A percentile compares a stretch with the other conserved stretches of the same genome.
Conservation (phyloP, 2,888 invertebrate genomes). For the Epirrita christyi region DNA sequence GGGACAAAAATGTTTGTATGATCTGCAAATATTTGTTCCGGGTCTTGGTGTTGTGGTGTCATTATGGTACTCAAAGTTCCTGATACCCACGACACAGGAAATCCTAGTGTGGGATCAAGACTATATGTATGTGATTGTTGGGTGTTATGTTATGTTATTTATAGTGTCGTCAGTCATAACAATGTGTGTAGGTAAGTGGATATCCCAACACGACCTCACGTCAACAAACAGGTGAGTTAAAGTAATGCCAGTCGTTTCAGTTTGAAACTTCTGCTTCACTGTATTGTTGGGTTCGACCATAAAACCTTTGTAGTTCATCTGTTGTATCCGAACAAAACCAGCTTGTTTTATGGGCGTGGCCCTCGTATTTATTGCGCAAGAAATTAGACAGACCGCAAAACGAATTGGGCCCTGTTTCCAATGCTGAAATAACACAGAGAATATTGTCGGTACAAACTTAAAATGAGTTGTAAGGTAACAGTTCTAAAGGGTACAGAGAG, state of each 20-base stretch:
- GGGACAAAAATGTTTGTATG: too few relatives aligned
- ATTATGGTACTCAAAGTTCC: too few relatives aligned
- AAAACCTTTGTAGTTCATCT: conserved; percentile 4
- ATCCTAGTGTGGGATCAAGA: too few relatives aligned
- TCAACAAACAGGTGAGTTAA: too few relatives aligned
- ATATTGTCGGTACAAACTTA: background rate
- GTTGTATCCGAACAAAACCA: conserved; percentile 10
- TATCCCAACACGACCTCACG: too few relatives aligned
- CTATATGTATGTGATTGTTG: too few relatives aligned
- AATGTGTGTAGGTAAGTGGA: background rate
- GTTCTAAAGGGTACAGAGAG: too few relatives aligned
- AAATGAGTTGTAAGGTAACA: too few relatives aligned
- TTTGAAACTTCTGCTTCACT: background rate
- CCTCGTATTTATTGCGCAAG: conserved; percentile 34
- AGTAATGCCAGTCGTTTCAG: background rate
- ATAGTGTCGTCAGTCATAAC: background rate
- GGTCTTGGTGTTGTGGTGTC: too few relatives aligned
- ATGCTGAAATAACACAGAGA: background rate
- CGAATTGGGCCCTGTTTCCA: conserved; percentile 6
- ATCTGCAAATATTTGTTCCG: too few relatives aligned
- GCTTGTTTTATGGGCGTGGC: conserved; percentile 30
- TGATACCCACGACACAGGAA: too few relatives aligned
- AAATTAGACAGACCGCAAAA: conserved; percentile 31
- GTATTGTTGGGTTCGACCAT: conserved; percentile 3
- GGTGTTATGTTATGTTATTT: too few relatives aligned